Evolutionary conservation across 2,113 vertebrate genomes (phyloP).

Genomic region (Pagrus major): DNA sequence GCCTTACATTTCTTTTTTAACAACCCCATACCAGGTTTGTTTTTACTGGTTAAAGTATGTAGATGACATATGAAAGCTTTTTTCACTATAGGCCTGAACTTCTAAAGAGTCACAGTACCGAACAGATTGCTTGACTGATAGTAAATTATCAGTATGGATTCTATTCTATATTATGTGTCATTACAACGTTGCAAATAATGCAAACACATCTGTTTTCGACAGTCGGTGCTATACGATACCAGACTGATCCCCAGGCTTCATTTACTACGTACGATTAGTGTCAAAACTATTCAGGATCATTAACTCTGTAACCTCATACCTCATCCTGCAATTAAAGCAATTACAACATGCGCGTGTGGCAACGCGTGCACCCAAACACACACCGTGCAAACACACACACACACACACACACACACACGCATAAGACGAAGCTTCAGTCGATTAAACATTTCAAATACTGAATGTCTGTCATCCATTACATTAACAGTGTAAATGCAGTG

Average conservation of each 20-base stretch:
- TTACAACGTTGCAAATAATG: background rate
- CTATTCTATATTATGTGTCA: background rate
- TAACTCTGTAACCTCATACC: slow-evolving; percentile 11
- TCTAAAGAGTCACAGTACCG: background rate
- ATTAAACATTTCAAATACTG: background rate
- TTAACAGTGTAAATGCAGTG: background rate
- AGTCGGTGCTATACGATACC: slow-evolving; percentile 7
- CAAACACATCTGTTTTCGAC: slow-evolving; percentile 20
- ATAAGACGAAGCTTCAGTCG: background rate
- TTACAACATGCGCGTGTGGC: background rate
- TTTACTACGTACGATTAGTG: slow-evolving; percentile 22
- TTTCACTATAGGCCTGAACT: background rate
- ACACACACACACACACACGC: background rate
- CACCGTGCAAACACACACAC: background rate
- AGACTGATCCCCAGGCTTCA: background rate
- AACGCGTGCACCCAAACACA: background rate
- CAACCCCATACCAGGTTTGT: background rate
- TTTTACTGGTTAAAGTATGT: background rate
- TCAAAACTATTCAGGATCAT: slow-evolving; percentile 25
- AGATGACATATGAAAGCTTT: background rate
- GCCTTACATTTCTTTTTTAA: too few species aligned
- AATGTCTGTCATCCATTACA: background rate
- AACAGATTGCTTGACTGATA: background rate
- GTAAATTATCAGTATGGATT: background rate
- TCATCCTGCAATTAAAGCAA: slow-evolving; percentile 23